Evolutionary conservation across 1,140 invertebrate genomes (phyloP), one percentile per base, ranked within the genome.

Genomic region (Bacillus rossius): DNA sequence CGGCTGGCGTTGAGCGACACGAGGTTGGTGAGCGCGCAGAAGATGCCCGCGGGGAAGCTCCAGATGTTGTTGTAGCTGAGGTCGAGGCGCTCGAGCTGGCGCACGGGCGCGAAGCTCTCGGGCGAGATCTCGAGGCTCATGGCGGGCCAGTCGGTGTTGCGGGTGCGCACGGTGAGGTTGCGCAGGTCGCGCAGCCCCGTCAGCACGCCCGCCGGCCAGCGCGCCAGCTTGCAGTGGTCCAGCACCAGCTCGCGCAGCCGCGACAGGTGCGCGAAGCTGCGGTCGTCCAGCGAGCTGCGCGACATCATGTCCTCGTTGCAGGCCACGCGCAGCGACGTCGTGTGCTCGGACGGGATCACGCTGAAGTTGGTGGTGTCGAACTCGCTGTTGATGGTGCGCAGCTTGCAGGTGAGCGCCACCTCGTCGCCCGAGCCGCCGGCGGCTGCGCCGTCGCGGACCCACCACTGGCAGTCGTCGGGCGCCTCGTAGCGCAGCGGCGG

Each of bases 11-110:
- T 92, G 49, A 92, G 73, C 49, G 79, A 80, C 25, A 89, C 82
- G 57, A 94, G 76, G 66, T 87, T 90, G 1, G 81, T 83, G 52
- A 94, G 71, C 0, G 88, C 82, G 69, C 92, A 95, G 69, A 95
- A 93, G 16, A 92, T 76, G 58, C 86, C 86, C 63, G 89, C 86
- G 1, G 92, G 91, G 67, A 96, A 83, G 16, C 88, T 86, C 85
- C 88, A 91, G 62, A 96, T 89, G 69, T 92, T 92, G 71, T 94
- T 94, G 64, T 82, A 85, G 65, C 89, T 91, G 26, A 96, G 73
- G 72, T 96, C 92, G 50, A 96, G 78, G 60, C 86, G 81, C 74
- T 92, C 88, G 66, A 92, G 75, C 67, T 89, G 83, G 58, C 83
- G 76, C 41, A 86, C 82, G 41, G 82, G 80, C 20, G 77, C 74